Conservation (phyloP, 2,113 vertebrate species). For the Aphyosemion australe region DNA sequence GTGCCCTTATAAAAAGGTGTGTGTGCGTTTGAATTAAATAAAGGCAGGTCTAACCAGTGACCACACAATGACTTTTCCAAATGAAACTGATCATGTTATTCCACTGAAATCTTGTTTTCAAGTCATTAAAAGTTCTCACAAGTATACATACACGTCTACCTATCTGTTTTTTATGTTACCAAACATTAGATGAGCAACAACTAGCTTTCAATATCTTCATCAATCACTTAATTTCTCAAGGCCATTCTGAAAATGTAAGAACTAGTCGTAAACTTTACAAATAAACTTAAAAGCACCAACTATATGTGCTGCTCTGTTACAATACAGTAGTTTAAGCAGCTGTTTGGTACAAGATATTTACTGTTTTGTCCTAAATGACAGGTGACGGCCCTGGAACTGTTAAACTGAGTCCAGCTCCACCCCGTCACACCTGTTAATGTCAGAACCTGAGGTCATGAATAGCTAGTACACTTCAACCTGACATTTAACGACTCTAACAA, state of each 20-base stretch:
- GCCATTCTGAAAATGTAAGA: slow-evolving; percentile 17
- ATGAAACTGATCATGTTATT: slow-evolving; percentile 54
- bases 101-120: not conserved
- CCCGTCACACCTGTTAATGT: slow-evolving; percentile 69
- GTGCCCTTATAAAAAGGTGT: slow-evolving; percentile 13
- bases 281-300: not conserved
- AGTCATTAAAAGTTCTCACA: too few species aligned
- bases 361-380: slow-evolving; percentile 50
- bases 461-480: slow-evolving; percentile 34
- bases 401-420: slow-evolving; percentile 30
- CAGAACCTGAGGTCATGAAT: slow-evolving; percentile 59
- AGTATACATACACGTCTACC: too few species aligned
- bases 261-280: not conserved
- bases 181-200: slow-evolving; percentile 36
- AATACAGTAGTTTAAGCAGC: slow-evolving; percentile 26
- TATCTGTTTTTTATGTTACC: slow-evolving; percentile 25
- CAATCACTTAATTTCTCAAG: slow-evolving; percentile 22
- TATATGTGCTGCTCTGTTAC: slow-evolving; percentile 1
- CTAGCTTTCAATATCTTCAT: not conserved
- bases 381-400: slow-evolving; percentile 52
- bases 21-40: slow-evolving; percentile 34
- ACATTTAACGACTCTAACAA: slow-evolving; percentile 61
- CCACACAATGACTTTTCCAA: slow-evolving; percentile 49
- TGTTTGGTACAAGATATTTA: slow-evolving; percentile 32
- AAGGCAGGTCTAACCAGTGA: slow-evolving; percentile 35